Base-by-base conservation (phyloP, 1,140 invertebrate genomes). In the Conus betulinus region DNA sequence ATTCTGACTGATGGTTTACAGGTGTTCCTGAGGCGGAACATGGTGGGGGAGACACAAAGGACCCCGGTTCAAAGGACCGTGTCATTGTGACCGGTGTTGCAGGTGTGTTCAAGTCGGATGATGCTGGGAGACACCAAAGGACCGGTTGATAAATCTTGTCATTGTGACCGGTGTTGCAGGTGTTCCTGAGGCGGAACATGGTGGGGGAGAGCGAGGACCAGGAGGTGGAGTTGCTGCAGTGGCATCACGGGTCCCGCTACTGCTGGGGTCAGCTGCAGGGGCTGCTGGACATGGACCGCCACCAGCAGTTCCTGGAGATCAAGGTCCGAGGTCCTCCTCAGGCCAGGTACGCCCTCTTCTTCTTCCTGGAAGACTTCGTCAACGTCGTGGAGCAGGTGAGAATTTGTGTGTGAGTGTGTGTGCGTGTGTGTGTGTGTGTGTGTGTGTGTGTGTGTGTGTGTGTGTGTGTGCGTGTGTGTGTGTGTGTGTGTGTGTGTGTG, bases 171-270 rank as follows among this genome's bases (percentile, higher is more conserved):
- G 11, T 74, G 20, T 82, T 52, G 1, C 85, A 89, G 88, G 96
- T 97, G 23, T 96, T 97, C 91, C 94, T 98, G 79, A 94, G 97
- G 86, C 93, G 96, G 85, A 91, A 96, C 94, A 96, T 94, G 27
- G 76, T 97, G 63, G 87, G 85, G 6, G 89, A 71, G 51, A 82
- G 87, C 27, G 89, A 90, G n/a, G 67, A 87, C 10, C 93, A 95
- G 76, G 96, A 96, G 83, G 95, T 97, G 91, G 96, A 98, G 94
- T 94, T 98, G 15, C 97, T 97, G 91, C 97, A 98, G 93, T 98
- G 97, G 97, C 96, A 96, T 93, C 95, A 97, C 85, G 97, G 97
- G 23, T 97, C 97, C 23, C 97, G 98, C 94, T 96, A 97, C 85
- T 97, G 97, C 91, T 96, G 97, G 84, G 97, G 97, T 3, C 96